Evolutionary conservation across 2,797 vertebrate species (phyloP), one percentile per base, ranked within the genome.

Genomic region (Merluccius polli): DNA sequence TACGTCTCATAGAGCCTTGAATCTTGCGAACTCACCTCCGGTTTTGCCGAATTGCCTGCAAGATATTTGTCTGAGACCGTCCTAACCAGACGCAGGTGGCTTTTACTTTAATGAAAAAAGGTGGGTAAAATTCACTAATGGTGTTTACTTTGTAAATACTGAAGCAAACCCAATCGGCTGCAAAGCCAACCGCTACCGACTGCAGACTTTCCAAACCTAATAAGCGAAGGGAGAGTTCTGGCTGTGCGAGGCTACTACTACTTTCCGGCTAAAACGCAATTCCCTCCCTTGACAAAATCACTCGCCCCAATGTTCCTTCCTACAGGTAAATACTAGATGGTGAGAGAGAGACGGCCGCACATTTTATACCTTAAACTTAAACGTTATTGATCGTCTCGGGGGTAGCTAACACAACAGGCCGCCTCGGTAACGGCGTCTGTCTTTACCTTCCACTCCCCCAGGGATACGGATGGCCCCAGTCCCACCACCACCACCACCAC

Each of bases 381-480:
- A 33, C 52, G 33, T 82, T 83, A 89, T 79, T 70, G 82, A 89
- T 85, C 76, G 27, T 36, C 27, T 8, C 10, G 8, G 6, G 6
- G 5, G 83, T 87, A 82, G 84, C 84, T 35, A 77, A 78, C 75
- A 86, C 85, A 87, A 89, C 74, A 75, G 82, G 70, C 70, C 70
- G 74, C 75, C 74, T 63, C 77, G 78, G 73, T 77, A 78, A 77
- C 77, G 82, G 84, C 77, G 79, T 85, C 76, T 70, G 0, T 81
- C 78, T 84, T 82, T 75, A 31, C 73, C 68, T 52, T 10, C 24
- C 63, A 31, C 73, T 10, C 32, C 77, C 70, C 81, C 76, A 73
- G 77, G 73, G 81, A 84, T 76, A 74, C 36, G 8, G 81, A 85
- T 88, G 80, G 75, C 75, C 84, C 63, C 63, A 48, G 2, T 15